A percentile compares a stretch with the other conserved stretches of the same genome.
Evolutionary conservation across 2,797 vertebrate species (phyloP).

Genomic region (Coregonus suidteri): DNA sequence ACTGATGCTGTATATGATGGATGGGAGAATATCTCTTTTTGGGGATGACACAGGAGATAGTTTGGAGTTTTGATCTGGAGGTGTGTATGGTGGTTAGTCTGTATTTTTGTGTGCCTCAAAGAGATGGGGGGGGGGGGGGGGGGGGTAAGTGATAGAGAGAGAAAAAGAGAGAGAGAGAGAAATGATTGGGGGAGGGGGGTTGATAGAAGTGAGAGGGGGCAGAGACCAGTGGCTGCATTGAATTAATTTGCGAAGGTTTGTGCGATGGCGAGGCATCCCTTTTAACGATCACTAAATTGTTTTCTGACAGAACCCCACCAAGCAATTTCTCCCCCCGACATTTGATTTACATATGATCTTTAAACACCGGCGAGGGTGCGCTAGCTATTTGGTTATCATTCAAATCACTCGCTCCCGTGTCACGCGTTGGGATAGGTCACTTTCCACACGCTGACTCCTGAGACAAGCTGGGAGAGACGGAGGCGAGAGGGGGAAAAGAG

Average conservation of each 20-base stretch:
- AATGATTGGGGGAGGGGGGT: slow-evolving; percentile 15
- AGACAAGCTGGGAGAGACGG: slow-evolving; percentile 52
- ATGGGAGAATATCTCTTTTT: neutral
- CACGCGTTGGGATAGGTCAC: slow-evolving; percentile 87
- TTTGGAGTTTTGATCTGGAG: neutral
- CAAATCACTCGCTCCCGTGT: slow-evolving; percentile 82
- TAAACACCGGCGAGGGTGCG: slow-evolving; percentile 83
- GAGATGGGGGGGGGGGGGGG: neutral
- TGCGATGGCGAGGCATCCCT: slow-evolving; percentile 81
- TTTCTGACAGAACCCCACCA: slow-evolving; percentile 89
- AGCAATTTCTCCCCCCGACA: slow-evolving; percentile 86
- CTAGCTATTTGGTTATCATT: slow-evolving; percentile 95
- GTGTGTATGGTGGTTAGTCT: slow-evolving; percentile 29
- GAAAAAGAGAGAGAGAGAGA: slow-evolving; percentile 40
- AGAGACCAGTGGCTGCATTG: slow-evolving; percentile 73
- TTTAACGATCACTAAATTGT: slow-evolving; percentile 95
- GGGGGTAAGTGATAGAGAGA: slow-evolving; percentile 25
- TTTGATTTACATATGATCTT: slow-evolving; percentile 99
- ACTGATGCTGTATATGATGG: slow-evolving; percentile 53
- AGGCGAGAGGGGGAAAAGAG: slow-evolving; percentile 57
- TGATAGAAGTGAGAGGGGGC: slow-evolving; percentile 67
- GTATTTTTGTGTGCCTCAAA: slow-evolving; percentile 43
- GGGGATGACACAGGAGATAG: neutral
- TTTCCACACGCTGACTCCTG: slow-evolving; percentile 70
- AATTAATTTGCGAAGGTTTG: slow-evolving; percentile 83